Conservation (phyloP, 2,113 vertebrate species). For the human region DNA sequence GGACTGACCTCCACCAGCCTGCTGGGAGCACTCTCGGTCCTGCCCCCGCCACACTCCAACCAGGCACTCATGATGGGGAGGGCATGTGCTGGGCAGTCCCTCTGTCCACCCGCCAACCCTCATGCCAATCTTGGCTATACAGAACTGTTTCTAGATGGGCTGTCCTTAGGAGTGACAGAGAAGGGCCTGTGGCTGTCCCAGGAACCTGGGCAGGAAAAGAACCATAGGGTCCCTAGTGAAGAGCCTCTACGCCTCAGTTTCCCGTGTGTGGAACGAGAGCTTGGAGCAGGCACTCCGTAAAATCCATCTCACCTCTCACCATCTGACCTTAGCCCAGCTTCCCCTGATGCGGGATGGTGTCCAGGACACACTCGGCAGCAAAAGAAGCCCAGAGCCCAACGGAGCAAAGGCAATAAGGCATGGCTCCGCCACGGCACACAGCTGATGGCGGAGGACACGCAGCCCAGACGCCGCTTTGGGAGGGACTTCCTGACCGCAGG, state of each 20-base stretch:
- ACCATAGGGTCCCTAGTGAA: rapidly evolving
- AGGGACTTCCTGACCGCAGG: rapidly evolving
- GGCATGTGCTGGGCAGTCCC: not conserved
- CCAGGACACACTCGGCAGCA: rapidly evolving
- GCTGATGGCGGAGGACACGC: not conserved
- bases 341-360: rapidly evolving
- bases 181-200: not conserved
- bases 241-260: not conserved
- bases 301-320: not conserved
- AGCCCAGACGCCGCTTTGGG: rapidly evolving
- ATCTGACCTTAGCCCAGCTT: not conserved
- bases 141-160: no score
- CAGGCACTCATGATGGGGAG: not conserved
- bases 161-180: no score
- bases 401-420: not conserved
- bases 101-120: no score
- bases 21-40: not conserved
- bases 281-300: rapidly evolving
- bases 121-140: not conserved
- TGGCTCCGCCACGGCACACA: rapidly evolving
- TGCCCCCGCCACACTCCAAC: not conserved
- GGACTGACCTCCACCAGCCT: not conserved
- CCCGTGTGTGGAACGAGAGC: rapidly evolving
- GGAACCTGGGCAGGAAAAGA: rapidly evolving
- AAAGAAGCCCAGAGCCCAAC: not conserved